Evolutionary conservation across 1,140 invertebrate genomes (phyloP).

Genomic region (Lordiphosa clarofinis): DNA sequence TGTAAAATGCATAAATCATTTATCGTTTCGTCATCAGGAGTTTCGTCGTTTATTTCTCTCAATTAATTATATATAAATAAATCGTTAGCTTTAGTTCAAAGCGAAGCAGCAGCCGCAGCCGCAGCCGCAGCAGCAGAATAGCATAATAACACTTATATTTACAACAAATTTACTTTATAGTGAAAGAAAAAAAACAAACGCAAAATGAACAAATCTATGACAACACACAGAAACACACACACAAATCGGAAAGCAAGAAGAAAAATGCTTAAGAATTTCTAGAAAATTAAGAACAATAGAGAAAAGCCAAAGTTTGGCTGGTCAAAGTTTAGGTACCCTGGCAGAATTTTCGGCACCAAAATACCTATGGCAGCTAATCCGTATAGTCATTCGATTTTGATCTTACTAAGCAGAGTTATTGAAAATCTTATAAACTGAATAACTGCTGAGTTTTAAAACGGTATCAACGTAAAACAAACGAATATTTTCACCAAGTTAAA

Average conservation of each 20-base stretch:
- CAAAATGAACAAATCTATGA: conserved; percentile 7
- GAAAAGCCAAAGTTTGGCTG: not conserved
- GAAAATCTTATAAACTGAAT: too few relatives aligned
- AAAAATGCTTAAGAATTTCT: conserved; percentile 34
- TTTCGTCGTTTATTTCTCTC: not conserved
- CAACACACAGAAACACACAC: too few relatives aligned
- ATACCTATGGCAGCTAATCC: too few relatives aligned
- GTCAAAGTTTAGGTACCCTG: too few relatives aligned
- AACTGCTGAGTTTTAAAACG: too few relatives aligned
- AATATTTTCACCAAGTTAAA: too few relatives aligned
- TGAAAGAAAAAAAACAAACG: conserved; percentile 3
- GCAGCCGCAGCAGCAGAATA: too few relatives aligned
- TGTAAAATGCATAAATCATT: conserved; percentile 46
- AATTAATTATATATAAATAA: conserved; percentile 24
- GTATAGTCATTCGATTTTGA: too few relatives aligned
- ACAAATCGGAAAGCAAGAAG: conserved; percentile 7
- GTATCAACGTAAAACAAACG: too few relatives aligned
- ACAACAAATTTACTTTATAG: conserved; percentile 25
- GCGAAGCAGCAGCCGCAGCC: conserved; percentile 11
- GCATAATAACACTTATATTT: too few relatives aligned
- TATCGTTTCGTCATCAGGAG: conserved; percentile 11
- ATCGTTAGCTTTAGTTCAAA: conserved; percentile 44
- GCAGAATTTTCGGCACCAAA: too few relatives aligned
- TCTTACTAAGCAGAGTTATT: too few relatives aligned
- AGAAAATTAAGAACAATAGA: conserved; percentile 35